phyloP scores from a whole-genome alignment of 2,113 vertebrate species.

The Aegithalos caudatus region DNA sequence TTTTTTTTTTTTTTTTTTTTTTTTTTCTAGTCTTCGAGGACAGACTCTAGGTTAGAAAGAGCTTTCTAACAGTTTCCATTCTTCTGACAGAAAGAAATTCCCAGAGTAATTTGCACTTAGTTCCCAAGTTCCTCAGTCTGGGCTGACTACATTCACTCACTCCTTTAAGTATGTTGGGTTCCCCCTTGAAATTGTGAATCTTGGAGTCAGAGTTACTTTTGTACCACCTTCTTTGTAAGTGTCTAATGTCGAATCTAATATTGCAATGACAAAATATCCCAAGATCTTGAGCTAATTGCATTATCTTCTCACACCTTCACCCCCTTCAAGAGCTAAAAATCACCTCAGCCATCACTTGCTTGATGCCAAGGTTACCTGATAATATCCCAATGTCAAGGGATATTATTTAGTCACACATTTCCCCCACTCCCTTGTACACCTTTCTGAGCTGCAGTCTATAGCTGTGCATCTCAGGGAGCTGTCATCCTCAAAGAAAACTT shows the following conservation, averaged over 20 bases:
- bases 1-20: background rate
- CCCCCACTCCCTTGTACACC: background rate
- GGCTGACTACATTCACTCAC: background rate
- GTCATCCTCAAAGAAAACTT: background rate
- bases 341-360: background rate
- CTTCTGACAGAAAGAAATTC: background rate
- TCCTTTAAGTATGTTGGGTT: background rate
- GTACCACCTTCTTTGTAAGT: background rate
- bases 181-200: background rate
- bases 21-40: background rate
- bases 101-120: background rate
- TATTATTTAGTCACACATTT: background rate
- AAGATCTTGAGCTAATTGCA: background rate
- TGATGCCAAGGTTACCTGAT: background rate
- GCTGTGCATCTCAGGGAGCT: background rate
- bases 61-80: background rate
- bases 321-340: background rate
- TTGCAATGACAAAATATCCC: background rate
- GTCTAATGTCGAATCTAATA: background rate
- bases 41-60: background rate
- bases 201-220: background rate
- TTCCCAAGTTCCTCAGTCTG: background rate
- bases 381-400: background rate
- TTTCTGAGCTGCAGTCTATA: background rate
- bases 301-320: background rate